Conservation (phyloP, 2,113 vertebrate genomes). For the Delphinapterus leucas region DNA sequence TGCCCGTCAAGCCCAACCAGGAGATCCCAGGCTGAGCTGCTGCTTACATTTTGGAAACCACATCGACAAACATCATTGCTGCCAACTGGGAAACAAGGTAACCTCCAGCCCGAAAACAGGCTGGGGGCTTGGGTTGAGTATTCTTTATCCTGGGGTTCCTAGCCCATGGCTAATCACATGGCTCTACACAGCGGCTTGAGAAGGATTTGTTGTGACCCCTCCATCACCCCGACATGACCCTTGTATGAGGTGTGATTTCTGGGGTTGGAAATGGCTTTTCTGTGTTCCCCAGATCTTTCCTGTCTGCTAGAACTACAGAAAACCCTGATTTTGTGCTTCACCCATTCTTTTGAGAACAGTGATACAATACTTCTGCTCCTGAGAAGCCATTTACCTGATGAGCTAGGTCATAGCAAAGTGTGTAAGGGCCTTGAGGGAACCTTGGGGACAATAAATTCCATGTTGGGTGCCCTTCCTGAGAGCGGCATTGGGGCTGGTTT, state of each 20-base stretch:
- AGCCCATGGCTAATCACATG: background rate
- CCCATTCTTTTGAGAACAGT: background rate
- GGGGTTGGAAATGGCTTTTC: background rate
- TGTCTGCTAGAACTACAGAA: background rate
- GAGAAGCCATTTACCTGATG: background rate
- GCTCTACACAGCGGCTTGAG: background rate
- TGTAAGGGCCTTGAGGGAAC: background rate
- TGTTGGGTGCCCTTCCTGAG: background rate
- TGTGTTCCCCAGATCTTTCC: background rate
- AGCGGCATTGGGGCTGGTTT: too few relatives aligned
- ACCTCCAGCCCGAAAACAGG: background rate
- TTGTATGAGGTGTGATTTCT: background rate
- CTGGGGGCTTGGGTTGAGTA: background rate
- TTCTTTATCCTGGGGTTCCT: too few relatives aligned
- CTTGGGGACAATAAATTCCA: background rate
- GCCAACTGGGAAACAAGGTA: background rate
- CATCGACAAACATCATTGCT: background rate
- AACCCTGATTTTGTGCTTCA: background rate
- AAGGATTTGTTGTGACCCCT: background rate
- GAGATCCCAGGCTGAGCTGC: background rate
- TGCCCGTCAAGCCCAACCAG: background rate
- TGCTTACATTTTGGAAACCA: background rate
- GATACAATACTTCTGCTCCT: background rate
- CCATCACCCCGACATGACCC: too few relatives aligned
- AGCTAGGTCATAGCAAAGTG: fast-evolving